These are phyloP conservation scores for Drosophila pallidifrons DNA, from an alignment of 1,140 invertebrate species.

Conservation along the genomic window DNA sequence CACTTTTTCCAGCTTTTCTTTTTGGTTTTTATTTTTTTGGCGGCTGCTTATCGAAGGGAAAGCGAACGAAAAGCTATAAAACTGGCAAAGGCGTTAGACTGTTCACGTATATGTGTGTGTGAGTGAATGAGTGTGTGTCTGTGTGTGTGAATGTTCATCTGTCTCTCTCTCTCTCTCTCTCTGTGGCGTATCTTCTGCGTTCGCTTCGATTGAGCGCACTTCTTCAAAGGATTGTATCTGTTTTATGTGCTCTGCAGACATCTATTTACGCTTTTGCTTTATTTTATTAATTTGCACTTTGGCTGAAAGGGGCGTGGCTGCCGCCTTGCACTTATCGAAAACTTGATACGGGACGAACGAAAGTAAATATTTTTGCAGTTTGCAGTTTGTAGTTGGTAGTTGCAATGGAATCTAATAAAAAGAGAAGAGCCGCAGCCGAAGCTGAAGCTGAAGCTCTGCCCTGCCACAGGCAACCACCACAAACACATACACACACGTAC, in stretches of 20 bases:
- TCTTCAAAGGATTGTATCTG: slow-evolving; percentile 51
- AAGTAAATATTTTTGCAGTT: slow-evolving; percentile 69
- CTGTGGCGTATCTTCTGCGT: not conserved
- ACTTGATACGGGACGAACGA: slow-evolving; percentile 71
- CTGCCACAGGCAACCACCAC: slow-evolving; percentile 16
- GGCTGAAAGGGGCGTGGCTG: no score
- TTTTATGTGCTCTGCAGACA: not conserved
- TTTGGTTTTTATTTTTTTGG: slow-evolving; percentile 9
- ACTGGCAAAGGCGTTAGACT: slow-evolving; percentile 20
- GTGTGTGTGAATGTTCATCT: not conserved
- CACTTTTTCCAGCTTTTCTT: not conserved
- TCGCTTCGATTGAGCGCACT: slow-evolving; percentile 56
- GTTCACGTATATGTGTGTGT: no score
- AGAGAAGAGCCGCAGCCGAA: not conserved
- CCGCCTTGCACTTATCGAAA: slow-evolving; percentile 57
- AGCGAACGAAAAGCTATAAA: slow-evolving; percentile 32
- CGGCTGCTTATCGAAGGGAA: slow-evolving; percentile 27
- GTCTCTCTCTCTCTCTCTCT: slow-evolving; percentile 9
- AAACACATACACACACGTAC: not conserved
- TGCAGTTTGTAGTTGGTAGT: slow-evolving; percentile 24
- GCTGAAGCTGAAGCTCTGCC: no score
- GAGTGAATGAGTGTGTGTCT: not conserved
- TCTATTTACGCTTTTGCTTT: not conserved
- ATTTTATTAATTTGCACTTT: slow-evolving; percentile 55
- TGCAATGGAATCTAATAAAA: slow-evolving; percentile 61